Percentiles rank a stretch among this genome's conserved stretches.
phyloP scores from a whole-genome alignment of 2,888 invertebrate species.

The Eupithecia centaureata region DNA sequence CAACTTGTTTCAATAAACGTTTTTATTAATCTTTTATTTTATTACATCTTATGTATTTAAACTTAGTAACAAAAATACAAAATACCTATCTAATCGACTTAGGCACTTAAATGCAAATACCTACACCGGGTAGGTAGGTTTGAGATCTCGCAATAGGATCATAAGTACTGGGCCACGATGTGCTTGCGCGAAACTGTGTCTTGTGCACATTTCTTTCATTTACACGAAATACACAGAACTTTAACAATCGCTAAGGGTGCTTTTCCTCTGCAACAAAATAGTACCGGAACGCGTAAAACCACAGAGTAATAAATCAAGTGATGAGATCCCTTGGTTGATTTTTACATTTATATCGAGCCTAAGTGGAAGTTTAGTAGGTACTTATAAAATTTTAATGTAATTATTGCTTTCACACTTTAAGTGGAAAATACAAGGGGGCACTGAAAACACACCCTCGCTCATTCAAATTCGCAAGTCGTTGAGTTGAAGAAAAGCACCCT shows the following conservation, averaged over 20 bases:
- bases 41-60: constrained; percentile 20
- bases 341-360: background rate
- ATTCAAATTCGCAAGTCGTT: background rate
- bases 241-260: background rate
- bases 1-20: constrained; percentile 63
- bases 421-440: background rate
- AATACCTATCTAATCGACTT: constrained; percentile 17
- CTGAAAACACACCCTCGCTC: background rate
- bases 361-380: no score
- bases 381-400: background rate
- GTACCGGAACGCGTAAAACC: background rate
- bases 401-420: background rate
- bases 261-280: background rate
- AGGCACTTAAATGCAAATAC: constrained; percentile 18
- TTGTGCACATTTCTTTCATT: background rate
- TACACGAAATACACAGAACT: background rate
- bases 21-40: constrained; percentile 55
- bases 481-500: background rate
- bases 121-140: constrained; percentile 16
- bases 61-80: constrained; percentile 17
- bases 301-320: background rate
- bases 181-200: background rate
- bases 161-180: constrained; percentile 11
- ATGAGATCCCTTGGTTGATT: background rate
- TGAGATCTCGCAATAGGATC: constrained; percentile 14